phyloP scores from a whole-genome alignment of 1,140 invertebrate genomes.

The Drosophila cardini region DNA sequence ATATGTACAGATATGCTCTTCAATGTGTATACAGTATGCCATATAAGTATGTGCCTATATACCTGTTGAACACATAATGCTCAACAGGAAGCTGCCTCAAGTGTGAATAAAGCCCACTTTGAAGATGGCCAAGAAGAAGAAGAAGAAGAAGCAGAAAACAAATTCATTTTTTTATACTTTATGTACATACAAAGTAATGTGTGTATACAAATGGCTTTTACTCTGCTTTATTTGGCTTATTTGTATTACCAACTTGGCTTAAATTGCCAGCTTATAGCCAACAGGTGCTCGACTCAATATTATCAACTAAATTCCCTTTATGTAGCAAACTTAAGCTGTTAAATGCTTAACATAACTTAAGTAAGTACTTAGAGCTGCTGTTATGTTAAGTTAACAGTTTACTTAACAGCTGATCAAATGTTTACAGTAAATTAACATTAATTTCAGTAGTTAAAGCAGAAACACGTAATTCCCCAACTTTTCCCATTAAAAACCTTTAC shows the following conservation, averaged over 20 bases:
- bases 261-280: slow-evolving; percentile 15
- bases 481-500: too few relatives aligned
- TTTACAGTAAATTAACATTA: too few relatives aligned
- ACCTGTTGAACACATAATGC: slow-evolving; percentile 1
- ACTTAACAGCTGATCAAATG: neutral
- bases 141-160: neutral
- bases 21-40: neutral
- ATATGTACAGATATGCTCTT: slow-evolving; percentile 13
- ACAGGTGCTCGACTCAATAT: slow-evolving; percentile 20
- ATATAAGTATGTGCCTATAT: slow-evolving; percentile 9
- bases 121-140: slow-evolving; percentile 5
- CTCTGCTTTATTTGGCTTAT: slow-evolving; percentile 1
- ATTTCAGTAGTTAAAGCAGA: too few relatives aligned
- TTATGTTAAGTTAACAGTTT: neutral
- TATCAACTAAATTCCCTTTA: neutral
- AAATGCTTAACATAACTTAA: neutral
- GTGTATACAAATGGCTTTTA: slow-evolving; percentile 13
- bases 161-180: slow-evolving; percentile 17
- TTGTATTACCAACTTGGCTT: slow-evolving; percentile 12
- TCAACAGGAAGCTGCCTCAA: slow-evolving; percentile 23
- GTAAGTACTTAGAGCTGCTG: neutral
- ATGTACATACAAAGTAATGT: slow-evolving; percentile 3
- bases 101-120: slow-evolving; percentile 26
- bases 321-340: neutral
- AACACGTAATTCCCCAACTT: too few relatives aligned